Base-by-base conservation (phyloP, 1,140 invertebrate species). In the Anastatus disparis region DNA sequence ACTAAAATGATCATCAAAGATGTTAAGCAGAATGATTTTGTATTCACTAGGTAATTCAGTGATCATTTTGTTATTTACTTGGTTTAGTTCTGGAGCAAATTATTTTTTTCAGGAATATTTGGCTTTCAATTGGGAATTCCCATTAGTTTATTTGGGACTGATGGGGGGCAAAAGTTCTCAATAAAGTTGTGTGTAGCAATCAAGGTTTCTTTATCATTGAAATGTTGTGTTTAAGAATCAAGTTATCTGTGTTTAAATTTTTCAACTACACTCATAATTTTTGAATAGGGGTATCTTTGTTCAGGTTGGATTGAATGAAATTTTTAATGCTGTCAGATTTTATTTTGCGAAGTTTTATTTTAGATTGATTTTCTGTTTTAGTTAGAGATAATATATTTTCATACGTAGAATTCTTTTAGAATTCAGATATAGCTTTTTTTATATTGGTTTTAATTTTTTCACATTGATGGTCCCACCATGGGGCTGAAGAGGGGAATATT, bases 61-160 rank as follows among this genome's bases (percentile, higher is more conserved):
- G 1, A 65, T 17, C 62, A 53, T 65, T 20, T 24, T 26, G 17
- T 53, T 24, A 12, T 35, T 15, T 7, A 65, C 40, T 53, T 65
- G 48, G 15, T 65, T 48, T 15, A 65, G 15, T 2, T 48, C 62
- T 55, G 13, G 46, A 10, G 15, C 10, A 35, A 35, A 35, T 35
- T 15, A 15, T 8, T 3, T 44, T 44, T 15, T 44, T 44, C 42
- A 3, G 15, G 12, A 15, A 15, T 44, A 17, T 8, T 8, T 44
- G 42, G 15, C n/a, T 44, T 6, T 8, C 12, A 15, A 15, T 8
- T 44, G 6, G 12, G 15, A 35, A 6, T 4, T 35, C 4, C 4
- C 4, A 6, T 35, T 10, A 35, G 31, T 10, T 6, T 6, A 35
- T 6, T 35, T 35, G 31, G 31, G 10, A 35, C 10, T 35, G 9